A percentile compares a stretch with the other conserved stretches of the same genome.
phyloP scores from a whole-genome alignment of 2,888 invertebrate species.

The Poecilus cupreus region DNA sequence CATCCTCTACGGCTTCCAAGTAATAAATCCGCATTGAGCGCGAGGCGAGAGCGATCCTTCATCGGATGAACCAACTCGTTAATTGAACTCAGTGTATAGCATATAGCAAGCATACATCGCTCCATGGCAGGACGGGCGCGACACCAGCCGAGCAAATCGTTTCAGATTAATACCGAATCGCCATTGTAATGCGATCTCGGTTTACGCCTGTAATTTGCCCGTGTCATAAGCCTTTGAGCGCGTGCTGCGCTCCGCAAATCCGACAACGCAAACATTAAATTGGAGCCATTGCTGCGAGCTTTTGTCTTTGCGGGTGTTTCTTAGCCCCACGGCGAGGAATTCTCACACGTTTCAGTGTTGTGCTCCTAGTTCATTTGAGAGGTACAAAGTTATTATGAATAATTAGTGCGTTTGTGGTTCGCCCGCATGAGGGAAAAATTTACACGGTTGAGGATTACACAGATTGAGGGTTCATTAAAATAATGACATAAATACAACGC shows the following conservation, averaged over 20 bases:
- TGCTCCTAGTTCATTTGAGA: not conserved
- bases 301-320: slow-evolving; percentile 6
- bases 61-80: not conserved
- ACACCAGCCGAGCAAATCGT: too few species aligned
- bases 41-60: too few species aligned
- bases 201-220: slow-evolving; percentile 40
- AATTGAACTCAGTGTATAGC: not conserved
- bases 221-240: slow-evolving; percentile 51
- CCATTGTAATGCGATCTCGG: slow-evolving; percentile 48
- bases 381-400: slow-evolving; percentile 14
- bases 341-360: slow-evolving; percentile 10
- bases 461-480: too few species aligned
- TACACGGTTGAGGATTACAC: not conserved
- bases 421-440: not conserved
- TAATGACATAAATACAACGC: too few species aligned
- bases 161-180: slow-evolving; percentile 24
- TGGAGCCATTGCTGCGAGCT: too few species aligned
- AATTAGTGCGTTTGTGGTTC: not conserved
- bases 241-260: too few species aligned
- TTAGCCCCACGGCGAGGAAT: not conserved
- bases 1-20: not conserved
- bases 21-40: too few species aligned
- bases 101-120: too few species aligned
- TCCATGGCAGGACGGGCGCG: too few species aligned
- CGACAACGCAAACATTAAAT: not conserved